Evolutionary conservation across 2,113 vertebrate species (phyloP).

Genomic region (Lepisosteus oculatus): DNA sequence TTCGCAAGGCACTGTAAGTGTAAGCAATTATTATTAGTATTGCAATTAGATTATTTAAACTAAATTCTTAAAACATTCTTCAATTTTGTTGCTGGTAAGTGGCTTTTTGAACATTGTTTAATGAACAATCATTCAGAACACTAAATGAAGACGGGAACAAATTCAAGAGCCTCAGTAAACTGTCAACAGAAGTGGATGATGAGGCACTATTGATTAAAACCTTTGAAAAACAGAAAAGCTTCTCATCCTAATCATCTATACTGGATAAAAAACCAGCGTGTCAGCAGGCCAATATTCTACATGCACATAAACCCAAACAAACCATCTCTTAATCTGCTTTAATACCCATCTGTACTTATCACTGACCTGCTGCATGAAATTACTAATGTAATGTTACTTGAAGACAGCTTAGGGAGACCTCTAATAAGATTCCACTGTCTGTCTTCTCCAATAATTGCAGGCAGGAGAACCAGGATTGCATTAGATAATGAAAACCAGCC

Average conservation of each 20-base stretch:
- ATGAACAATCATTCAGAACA: no score
- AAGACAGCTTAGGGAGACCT: constrained; percentile 29
- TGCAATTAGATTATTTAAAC: no score
- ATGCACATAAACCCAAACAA: neutral
- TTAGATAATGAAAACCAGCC: constrained; percentile 49
- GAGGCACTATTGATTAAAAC: neutral
- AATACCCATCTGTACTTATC: constrained; percentile 27
- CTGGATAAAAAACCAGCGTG: no score
- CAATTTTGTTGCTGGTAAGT: no score
- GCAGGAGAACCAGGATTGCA: constrained; percentile 45
- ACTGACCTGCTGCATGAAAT: constrained; percentile 31
- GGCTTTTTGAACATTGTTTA: no score
- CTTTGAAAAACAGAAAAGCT: neutral
- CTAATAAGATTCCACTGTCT: constrained; percentile 46
- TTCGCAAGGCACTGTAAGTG: no score
- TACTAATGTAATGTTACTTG: constrained; percentile 34
- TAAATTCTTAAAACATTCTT: no score
- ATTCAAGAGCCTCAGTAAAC: no score
- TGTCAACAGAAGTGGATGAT: neutral
- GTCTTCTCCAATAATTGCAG: constrained; percentile 44
- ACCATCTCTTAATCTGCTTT: constrained; percentile 19
- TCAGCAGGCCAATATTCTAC: neutral
- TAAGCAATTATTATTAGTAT: no score
- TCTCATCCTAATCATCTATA: no score
- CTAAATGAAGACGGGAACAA: no score